A percentile compares a stretch with the other conserved stretches of the same genome.
These are phyloP conservation scores for Zaprionus lachaisei DNA, from an alignment of 1,140 invertebrate species.

Conservation along the genomic window DNA sequence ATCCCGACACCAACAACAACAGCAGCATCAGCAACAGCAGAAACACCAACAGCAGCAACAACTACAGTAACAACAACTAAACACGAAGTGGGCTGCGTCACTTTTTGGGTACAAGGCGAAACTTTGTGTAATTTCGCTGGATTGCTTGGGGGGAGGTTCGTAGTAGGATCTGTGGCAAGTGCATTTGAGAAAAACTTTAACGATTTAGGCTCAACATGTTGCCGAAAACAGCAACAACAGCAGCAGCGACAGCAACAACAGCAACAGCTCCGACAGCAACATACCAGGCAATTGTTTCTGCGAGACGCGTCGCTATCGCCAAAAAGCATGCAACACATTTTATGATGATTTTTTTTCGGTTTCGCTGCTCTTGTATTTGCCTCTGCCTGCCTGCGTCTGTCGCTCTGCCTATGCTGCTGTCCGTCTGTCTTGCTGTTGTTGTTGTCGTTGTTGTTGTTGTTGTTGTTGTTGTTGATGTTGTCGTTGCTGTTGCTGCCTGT, in stretches of 20 bases:
- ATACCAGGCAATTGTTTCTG: constrained; percentile 66
- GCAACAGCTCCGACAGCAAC: constrained; percentile 41
- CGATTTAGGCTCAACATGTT: constrained; percentile 82
- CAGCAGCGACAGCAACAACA: constrained; percentile 45
- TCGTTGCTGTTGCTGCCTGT: constrained; percentile 2
- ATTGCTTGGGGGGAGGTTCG: background rate
- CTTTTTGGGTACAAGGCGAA: constrained; percentile 72
- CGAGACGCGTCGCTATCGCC: constrained; percentile 38
- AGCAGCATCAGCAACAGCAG: constrained; percentile 42
- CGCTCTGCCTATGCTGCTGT: background rate
- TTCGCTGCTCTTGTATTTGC: constrained; percentile 31
- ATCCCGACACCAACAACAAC: constrained; percentile 58
- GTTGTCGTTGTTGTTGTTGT: too few relatives aligned
- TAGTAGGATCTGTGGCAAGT: constrained; percentile 64
- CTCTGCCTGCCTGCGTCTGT: background rate
- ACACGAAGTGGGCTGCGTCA: constrained; percentile 52
- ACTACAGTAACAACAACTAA: constrained; percentile 39
- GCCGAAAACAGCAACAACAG: constrained; percentile 49
- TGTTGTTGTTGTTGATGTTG: constrained; percentile 1
- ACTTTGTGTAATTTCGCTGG: constrained; percentile 76
- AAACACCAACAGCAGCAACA: constrained; percentile 35
- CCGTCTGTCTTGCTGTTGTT: constrained; percentile 13
- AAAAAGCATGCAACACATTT: constrained; percentile 73
- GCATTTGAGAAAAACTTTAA: constrained; percentile 82
- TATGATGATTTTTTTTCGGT: constrained; percentile 60